Conservation (phyloP, 2,888 invertebrate species). For the Melitaea athalia region DNA sequence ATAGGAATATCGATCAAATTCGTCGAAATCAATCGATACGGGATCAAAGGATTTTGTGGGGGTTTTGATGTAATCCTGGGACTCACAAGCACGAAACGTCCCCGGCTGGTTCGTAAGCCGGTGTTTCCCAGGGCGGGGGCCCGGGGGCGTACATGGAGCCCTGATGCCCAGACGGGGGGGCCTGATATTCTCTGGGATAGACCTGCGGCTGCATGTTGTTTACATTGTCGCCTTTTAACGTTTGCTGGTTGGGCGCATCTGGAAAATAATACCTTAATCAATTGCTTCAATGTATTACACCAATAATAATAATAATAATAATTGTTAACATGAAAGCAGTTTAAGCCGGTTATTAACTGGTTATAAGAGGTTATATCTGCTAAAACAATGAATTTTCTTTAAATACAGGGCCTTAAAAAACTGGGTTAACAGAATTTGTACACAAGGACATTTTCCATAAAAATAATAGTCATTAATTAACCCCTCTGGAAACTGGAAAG, state of each 20-base stretch:
- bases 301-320: slow-evolving; percentile 1
- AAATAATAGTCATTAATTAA: not conserved
- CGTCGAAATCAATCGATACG: not conserved
- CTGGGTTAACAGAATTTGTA: not conserved
- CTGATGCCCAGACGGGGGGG: slow-evolving; percentile 57
- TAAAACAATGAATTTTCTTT: slow-evolving; percentile 14
- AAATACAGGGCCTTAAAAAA: not conserved
- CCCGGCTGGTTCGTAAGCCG: slow-evolving; percentile 76
- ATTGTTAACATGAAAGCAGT: not conserved
- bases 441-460: not conserved
- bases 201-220: slow-evolving; percentile 76
- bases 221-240: slow-evolving; percentile 79
- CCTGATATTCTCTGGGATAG: slow-evolving; percentile 72
- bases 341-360: not conserved
- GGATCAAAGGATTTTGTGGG: slow-evolving; percentile 14
- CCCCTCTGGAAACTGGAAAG: not conserved
- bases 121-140: slow-evolving; percentile 70
- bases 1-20: not conserved
- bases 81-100: slow-evolving; percentile 81
- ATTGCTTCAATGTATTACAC: slow-evolving; percentile 25
- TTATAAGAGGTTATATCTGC: not conserved
- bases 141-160: slow-evolving; percentile 64
- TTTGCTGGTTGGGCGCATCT: slow-evolving; percentile 74
- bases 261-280: slow-evolving; percentile 58
- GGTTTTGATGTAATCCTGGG: slow-evolving; percentile 49